These are phyloP conservation scores for Clusia tigrina DNA, from an alignment of 2,888 invertebrate species.

Conservation along the genomic window DNA sequence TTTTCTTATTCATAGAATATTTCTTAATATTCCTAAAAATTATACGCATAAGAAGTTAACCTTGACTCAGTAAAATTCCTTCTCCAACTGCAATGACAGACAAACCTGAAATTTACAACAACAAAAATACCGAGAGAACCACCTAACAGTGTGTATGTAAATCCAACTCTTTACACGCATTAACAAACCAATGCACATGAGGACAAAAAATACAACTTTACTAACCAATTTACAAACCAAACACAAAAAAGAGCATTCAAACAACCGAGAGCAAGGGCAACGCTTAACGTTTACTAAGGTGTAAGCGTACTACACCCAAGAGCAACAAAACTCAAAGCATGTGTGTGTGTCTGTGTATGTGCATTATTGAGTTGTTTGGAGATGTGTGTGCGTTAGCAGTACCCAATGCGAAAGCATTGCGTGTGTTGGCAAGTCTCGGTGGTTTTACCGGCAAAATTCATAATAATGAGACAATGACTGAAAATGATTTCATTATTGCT, in stretches of 20 bases:
- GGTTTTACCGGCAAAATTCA: constrained; percentile 7
- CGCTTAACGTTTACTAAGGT: neutral
- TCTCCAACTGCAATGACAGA: too few species aligned
- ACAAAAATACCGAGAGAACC: neutral
- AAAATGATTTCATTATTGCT: constrained; percentile 8
- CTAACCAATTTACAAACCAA: neutral
- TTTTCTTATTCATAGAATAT: too few species aligned
- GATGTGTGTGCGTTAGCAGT: neutral
- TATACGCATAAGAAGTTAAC: neutral
- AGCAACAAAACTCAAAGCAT: neutral
- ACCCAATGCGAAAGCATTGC: neutral
- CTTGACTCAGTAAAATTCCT: neutral
- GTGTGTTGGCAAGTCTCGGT: neutral
- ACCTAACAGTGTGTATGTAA: neutral
- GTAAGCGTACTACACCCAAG: neutral
- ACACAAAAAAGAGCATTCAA: neutral
- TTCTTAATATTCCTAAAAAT: too few species aligned
- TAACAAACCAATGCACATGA: neutral
- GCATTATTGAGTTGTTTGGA: neutral
- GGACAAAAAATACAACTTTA: too few species aligned
- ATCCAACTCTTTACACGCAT: neutral
- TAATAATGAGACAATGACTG: constrained; percentile 8
- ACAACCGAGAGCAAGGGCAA: neutral
- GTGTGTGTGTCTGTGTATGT: neutral
- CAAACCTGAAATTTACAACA: too few species aligned